Evolutionary conservation across 2,113 vertebrate species (phyloP).

Genomic region (Otolemur garnettii): DNA sequence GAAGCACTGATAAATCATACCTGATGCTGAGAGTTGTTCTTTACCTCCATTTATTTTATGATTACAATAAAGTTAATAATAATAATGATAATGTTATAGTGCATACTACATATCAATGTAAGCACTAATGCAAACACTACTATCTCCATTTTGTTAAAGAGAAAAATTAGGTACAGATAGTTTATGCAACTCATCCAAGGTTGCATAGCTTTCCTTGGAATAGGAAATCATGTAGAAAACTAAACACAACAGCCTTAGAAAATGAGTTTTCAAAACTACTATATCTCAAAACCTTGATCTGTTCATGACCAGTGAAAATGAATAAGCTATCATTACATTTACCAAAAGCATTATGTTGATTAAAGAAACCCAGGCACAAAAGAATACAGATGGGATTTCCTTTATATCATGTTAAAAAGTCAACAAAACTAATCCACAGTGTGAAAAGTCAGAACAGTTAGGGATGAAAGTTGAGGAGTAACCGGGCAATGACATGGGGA

Average conservation of each 20-base stretch:
- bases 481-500: neutral
- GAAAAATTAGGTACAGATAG: neutral
- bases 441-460: neutral
- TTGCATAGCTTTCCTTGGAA: neutral
- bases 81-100: neutral
- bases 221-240: neutral
- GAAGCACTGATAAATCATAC: slow-evolving; percentile 9
- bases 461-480: neutral
- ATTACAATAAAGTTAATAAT: slow-evolving; percentile 2
- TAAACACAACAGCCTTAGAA: neutral
- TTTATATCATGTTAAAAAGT: neutral
- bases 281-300: neutral
- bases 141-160: neutral
- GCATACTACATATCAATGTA: neutral
- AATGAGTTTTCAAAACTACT: neutral
- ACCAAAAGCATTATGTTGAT: neutral
- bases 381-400: neutral
- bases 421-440: neutral
- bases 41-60: neutral
- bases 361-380: neutral
- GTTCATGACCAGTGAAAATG: neutral
- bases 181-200: neutral
- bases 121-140: neutral
- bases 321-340: neutral
- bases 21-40: neutral